Conservation (phyloP, 2,113 vertebrate genomes). For the Toxotes jaculatrix region DNA sequence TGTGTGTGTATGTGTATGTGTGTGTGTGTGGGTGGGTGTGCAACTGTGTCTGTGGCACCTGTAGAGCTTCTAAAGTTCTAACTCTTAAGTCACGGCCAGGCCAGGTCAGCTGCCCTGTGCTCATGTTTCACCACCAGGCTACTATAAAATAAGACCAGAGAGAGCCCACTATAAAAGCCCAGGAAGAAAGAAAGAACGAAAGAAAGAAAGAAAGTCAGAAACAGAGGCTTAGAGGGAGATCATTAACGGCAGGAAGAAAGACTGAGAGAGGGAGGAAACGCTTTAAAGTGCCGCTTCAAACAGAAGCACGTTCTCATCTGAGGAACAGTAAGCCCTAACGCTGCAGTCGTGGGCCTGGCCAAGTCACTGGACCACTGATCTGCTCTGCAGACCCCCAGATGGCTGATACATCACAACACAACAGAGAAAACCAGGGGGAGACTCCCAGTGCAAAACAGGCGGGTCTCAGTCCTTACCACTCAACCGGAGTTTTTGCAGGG, state of each 20-base stretch:
- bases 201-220: conserved; percentile 47
- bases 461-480: conserved; percentile 39
- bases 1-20: conserved; percentile 43
- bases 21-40: conserved; percentile 31
- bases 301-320: conserved; percentile 73
- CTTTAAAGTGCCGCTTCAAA: conserved; percentile 79
- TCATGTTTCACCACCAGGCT: conserved; percentile 77
- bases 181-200: conserved; percentile 42
- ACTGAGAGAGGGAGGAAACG: conserved; percentile 67
- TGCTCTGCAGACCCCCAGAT: conserved; percentile 78
- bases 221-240: conserved; percentile 60
- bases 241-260: conserved; percentile 78
- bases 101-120: conserved; percentile 70
- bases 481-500: conserved; percentile 26
- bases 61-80: conserved; percentile 71
- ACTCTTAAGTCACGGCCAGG: conserved; percentile 74
- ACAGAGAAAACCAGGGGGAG: conserved; percentile 36
- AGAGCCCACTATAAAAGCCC: conserved; percentile 63
- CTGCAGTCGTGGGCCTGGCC: conserved; percentile 41
- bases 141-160: conserved; percentile 66
- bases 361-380: conserved; percentile 68
- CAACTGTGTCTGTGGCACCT: conserved; percentile 68
- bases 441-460: conserved; percentile 35
- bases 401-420: conserved; percentile 71
- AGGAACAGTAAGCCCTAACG: conserved; percentile 49